Evolutionary conservation across 2,888 invertebrate genomes (phyloP), one percentile per base, ranked within the genome.

Genomic region (Sphaeridia pumilis): DNA sequence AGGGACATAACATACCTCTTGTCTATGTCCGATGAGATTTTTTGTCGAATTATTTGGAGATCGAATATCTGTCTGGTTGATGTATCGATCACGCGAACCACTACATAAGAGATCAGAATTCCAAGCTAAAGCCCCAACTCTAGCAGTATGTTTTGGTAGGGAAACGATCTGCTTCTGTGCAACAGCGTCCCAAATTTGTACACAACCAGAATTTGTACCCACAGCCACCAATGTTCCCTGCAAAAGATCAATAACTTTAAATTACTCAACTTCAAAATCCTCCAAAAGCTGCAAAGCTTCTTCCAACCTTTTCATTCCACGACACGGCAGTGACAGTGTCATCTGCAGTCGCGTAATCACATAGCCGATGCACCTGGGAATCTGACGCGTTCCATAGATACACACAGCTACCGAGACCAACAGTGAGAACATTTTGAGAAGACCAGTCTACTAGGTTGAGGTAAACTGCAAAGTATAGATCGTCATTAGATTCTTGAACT

Each of bases 381-480:
- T 95, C 97, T 69, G 92, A 92, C 5, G 98, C 98, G 67, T 93
- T 94, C 98, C 98, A 98, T 56, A 98, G 74, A 71, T 98, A 98
- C 0, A 98, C 97, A 71, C 95, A 95, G 67, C 90, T 90, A 28
- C 94, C 94, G 22, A 99, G 76, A 0, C 98, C 98, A 2, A 98
- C 98, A 69, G 94, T 92, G 55, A 98, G 80, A 34, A 97, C 92
- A 73, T 99, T 99, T 73, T 93, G 93, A 47, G 94, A 89, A 3
- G 95, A 95, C 98, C 98, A 98, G 72, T 98, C 98, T 34, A 98
- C 97, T 58, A 99, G 78, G 74, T 99, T 98, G 64, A 98, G 74
- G 71, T 95, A 95, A 76, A 98, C n/a, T n/a, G n/a, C n/a, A n/a
- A n/a, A n/a, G n/a, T n/a, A n/a, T n/a, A n/a, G n/a, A n/a, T n/a